Percentiles rank a stretch among this genome's conserved stretches.
Conservation (phyloP, 2,888 invertebrate species). For the Orchestes rusci region DNA sequence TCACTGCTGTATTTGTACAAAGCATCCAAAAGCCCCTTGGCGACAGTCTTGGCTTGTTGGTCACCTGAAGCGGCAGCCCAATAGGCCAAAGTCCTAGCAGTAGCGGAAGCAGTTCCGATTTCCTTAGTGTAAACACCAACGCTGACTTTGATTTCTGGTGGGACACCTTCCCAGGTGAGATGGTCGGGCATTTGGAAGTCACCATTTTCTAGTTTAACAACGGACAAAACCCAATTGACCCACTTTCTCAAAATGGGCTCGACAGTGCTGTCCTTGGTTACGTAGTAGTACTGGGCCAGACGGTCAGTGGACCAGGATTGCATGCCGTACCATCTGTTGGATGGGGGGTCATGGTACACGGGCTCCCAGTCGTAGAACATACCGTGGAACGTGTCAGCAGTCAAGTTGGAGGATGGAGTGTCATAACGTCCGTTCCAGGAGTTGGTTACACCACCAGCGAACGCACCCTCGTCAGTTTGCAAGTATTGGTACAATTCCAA, state of each 20-base stretch:
- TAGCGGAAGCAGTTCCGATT: conserved; percentile 27
- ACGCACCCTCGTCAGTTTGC: conserved; percentile 29
- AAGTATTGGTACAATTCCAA: conserved; percentile 30
- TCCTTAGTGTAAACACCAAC: conserved; percentile 25
- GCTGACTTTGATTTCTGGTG: conserved; percentile 27
- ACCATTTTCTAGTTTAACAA: conserved; percentile 22
- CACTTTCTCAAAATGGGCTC: conserved; percentile 28
- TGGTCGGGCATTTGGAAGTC: conserved; percentile 27
- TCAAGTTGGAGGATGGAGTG: conserved; percentile 24
- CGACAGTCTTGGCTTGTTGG: conserved; percentile 23
- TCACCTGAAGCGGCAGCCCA: conserved; percentile 30
- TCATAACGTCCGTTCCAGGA: conserved; percentile 31
- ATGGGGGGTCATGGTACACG: conserved; percentile 31
- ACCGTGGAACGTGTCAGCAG: conserved; percentile 28
- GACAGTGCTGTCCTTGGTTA: conserved; percentile 25
- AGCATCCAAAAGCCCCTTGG: conserved; percentile 28
- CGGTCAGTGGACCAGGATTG: conserved; percentile 31
- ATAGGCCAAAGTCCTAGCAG: conserved; percentile 29
- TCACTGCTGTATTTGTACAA: conserved; percentile 26
- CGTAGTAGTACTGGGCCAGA: conserved; percentile 31
- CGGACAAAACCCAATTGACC: conserved; percentile 26
- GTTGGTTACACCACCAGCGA: conserved; percentile 32
- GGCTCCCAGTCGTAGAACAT: conserved; percentile 33
- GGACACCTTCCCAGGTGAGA: conserved; percentile 27
- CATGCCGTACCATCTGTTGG: conserved; percentile 33